Evolutionary conservation across 2,888 invertebrate genomes (phyloP).

Genomic region (Anarsia innoxiella): DNA sequence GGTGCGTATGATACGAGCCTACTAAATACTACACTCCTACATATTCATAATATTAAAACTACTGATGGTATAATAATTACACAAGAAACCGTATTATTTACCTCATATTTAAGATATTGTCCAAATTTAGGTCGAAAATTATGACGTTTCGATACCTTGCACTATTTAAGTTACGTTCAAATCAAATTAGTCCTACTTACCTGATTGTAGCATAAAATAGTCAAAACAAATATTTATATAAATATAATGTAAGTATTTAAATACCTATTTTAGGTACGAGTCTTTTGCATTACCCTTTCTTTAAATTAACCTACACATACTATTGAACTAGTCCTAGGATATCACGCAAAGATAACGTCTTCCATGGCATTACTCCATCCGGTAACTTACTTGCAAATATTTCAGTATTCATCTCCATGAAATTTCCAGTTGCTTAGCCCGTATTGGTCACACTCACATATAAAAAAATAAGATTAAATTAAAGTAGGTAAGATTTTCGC

Average conservation of each 20-base stretch:
- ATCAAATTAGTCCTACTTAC: too few species aligned
- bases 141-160: too few species aligned
- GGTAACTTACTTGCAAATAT: conserved; percentile 8
- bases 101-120: too few species aligned
- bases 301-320: too few species aligned
- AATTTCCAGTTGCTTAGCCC: conserved; percentile 13
- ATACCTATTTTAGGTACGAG: too few species aligned
- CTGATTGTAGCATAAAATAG: conserved; percentile 30
- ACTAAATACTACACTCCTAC: conserved; percentile 50
- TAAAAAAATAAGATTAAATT: conserved; percentile 10
- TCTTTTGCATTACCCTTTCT: too few species aligned
- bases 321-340: too few species aligned
- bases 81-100: too few species aligned
- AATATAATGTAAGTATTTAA: conserved; percentile 21
- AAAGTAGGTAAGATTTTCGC: conserved; percentile 16
- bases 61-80: too few species aligned
- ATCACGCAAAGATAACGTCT: conserved; percentile 5
- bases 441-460: conserved; percentile 11
- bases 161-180: too few species aligned
- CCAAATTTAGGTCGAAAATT: too few species aligned
- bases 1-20: conserved; percentile 82
- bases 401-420: conserved; percentile 11
- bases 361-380: conserved; percentile 9
- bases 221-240: conserved; percentile 28
- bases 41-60: too few species aligned